Percentiles rank a stretch among this genome's conserved stretches.
phyloP scores from a whole-genome alignment of 2,888 invertebrate genomes.

The Lomographa bimaculata region DNA sequence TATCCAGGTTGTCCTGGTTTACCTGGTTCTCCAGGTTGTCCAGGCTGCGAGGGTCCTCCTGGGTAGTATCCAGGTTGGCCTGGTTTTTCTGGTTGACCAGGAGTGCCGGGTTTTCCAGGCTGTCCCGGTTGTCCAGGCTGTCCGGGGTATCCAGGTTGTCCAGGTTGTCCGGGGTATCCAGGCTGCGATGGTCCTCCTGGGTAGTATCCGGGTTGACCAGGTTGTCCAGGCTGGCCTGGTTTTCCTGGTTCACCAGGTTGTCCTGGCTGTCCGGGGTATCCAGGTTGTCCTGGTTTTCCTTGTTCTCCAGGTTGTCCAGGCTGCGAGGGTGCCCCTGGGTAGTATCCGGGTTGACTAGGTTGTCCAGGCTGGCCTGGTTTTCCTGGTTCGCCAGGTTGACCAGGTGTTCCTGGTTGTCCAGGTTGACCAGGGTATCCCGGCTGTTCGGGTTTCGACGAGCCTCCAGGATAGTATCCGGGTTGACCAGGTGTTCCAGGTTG shows the following conservation, averaged over 20 bases:
- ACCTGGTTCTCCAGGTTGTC: too few relatives aligned
- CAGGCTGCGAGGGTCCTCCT: too few relatives aligned
- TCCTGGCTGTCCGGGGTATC: conserved; percentile 12
- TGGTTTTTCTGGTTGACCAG: conserved; percentile 7
- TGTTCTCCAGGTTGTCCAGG: conserved; percentile 34
- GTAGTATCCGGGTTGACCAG: conserved; percentile 5
- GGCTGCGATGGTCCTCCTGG: too few relatives aligned
- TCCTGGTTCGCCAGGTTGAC: conserved; percentile 2
- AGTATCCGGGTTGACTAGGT: conserved; percentile 12
- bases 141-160: conserved; percentile 38
- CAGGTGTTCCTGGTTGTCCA: conserved; percentile 7
- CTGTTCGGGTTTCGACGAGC: conserved; percentile 12
- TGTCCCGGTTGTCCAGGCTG: conserved; percentile 31
- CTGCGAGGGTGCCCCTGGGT: not conserved
- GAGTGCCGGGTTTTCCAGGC: conserved; percentile 37
- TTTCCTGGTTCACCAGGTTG: conserved; percentile 2
- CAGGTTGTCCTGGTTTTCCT: conserved; percentile 37
- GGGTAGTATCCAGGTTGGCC: too few relatives aligned
- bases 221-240: conserved; percentile 22
- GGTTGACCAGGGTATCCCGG: conserved; percentile 29
- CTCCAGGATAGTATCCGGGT: conserved; percentile 16
- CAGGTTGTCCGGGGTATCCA: conserved; percentile 34
- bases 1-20: too few relatives aligned
- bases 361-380: conserved; percentile 19
- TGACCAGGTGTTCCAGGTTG: conserved; percentile 15